Evolutionary conservation across 1,140 invertebrate species (phyloP), one percentile per base, ranked within the genome.

Genomic region (Pachyrhynchus sulphureomaculatus): DNA sequence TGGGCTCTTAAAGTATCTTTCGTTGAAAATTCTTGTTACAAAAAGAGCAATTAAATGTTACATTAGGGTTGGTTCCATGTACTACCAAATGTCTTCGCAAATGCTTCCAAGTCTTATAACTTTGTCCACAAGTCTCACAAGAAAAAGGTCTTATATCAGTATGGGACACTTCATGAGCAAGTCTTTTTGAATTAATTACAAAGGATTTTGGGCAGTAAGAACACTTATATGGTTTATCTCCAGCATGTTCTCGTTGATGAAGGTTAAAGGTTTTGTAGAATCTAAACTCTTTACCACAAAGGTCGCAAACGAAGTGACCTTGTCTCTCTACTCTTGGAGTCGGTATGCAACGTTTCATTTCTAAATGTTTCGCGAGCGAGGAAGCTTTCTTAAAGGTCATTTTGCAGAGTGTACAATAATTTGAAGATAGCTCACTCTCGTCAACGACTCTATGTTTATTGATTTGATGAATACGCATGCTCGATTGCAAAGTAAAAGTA

Each of bases 231-330:
- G 79, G 77, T 62, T 76, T 75, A 3, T 77, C 70, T 4, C 79
- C 79, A 17, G 75, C 58, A 41, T 65, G 64, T n/a, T 58, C 80
- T 69, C 83, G 83, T 56, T 79, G 75, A 64, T 85, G 84, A 70
- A 78, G 78, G 42, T 82, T 82, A 17, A 84, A 76, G 29, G 82
- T 75, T 4, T 80, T 82, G 63, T 79, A 78, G 10, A 82, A 82
- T 24, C 83, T 79, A 67, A 84, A 85, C 0, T 82, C 81, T 68
- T 88, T 83, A 4, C 79, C 75, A 72, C 89, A 91, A 42, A 82
- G 79, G 37, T 78, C 76, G 72, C 88, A 90, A 66, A 82, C 81
- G 39, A 56, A 63, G 77, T 56, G 83, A 80, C 48, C 82, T 81
- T 20, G 54, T 2, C 62, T 45, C 23, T 53, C 54, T 5, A 53